A percentile compares a stretch with the other conserved stretches of the same genome.
Conservation (phyloP, 2,113 vertebrate species). For the Petroica traversi region DNA sequence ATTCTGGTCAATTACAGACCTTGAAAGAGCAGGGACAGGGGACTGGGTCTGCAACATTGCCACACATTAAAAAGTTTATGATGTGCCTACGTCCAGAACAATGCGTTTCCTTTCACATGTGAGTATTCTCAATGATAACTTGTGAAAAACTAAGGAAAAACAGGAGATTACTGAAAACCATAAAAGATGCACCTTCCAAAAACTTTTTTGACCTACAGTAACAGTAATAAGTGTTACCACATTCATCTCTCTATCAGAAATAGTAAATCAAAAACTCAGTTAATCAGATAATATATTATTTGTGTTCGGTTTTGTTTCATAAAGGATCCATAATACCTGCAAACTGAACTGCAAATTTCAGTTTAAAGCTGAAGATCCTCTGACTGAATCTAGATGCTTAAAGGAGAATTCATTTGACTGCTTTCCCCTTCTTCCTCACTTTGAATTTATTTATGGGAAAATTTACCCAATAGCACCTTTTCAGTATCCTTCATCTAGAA, state of each 20-base stretch:
- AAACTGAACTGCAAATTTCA: too few species aligned
- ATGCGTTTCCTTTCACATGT: background rate
- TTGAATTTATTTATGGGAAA: background rate
- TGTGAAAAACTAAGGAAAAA: background rate
- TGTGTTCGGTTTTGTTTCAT: background rate
- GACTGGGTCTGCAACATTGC: rapidly evolving
- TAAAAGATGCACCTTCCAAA: background rate
- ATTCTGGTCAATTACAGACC: background rate
- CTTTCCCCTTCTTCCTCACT: background rate
- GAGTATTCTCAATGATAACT: background rate
- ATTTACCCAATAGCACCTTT: background rate
- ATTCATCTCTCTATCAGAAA: background rate
- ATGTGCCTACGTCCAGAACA: background rate
- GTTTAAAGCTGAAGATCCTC: background rate
- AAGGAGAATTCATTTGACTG: background rate
- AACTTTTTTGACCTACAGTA: background rate
- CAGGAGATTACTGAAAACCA: background rate
- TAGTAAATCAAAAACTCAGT: background rate
- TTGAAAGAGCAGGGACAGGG: background rate
- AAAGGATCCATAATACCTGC: background rate
- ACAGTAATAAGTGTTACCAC: background rate
- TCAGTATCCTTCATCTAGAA: background rate
- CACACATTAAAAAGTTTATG: background rate
- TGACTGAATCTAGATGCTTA: background rate
- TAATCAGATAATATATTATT: background rate